phyloP scores from a whole-genome alignment of 2,113 vertebrate genomes.

The Quiscalus mexicanus region DNA sequence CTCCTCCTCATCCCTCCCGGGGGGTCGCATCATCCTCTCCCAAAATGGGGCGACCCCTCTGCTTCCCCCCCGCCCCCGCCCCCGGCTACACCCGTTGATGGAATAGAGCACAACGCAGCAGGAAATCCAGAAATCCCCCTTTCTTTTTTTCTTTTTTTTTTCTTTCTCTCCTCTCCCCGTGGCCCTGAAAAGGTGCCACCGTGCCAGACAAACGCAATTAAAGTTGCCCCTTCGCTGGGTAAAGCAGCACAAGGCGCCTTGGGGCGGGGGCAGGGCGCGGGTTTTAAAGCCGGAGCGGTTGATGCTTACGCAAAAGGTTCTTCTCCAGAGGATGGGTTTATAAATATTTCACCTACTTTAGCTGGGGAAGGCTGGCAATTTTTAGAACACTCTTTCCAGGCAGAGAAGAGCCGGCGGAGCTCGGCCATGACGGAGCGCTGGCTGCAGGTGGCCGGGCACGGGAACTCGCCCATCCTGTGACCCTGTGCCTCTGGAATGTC shows the following conservation, averaged over 20 bases:
- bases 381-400: slow-evolving; percentile 55
- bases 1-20: not conserved
- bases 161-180: not conserved
- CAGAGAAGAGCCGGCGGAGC: not conserved
- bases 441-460: not conserved
- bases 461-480: not conserved
- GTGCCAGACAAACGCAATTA: not conserved
- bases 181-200: not conserved
- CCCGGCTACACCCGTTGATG: not conserved
- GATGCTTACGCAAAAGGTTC: slow-evolving; percentile 65
- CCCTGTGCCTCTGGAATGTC: slow-evolving; percentile 20
- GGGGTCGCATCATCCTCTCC: not conserved
- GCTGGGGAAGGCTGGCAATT: slow-evolving; percentile 45
- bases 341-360: slow-evolving; percentile 75
- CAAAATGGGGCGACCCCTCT: not conserved
- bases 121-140: not conserved
- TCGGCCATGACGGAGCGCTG: not conserved
- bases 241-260: not conserved
- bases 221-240: not conserved
- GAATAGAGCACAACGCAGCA: not conserved
- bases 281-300: not conserved
- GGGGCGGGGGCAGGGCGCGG: not conserved
- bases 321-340: slow-evolving; percentile 67
- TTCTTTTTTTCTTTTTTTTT: not conserved
- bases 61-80: too few relatives aligned